Evolutionary conservation across 2,888 invertebrate genomes (phyloP), one percentile per base, ranked within the genome.

Genomic region (Yponomeuta plumbellus): DNA sequence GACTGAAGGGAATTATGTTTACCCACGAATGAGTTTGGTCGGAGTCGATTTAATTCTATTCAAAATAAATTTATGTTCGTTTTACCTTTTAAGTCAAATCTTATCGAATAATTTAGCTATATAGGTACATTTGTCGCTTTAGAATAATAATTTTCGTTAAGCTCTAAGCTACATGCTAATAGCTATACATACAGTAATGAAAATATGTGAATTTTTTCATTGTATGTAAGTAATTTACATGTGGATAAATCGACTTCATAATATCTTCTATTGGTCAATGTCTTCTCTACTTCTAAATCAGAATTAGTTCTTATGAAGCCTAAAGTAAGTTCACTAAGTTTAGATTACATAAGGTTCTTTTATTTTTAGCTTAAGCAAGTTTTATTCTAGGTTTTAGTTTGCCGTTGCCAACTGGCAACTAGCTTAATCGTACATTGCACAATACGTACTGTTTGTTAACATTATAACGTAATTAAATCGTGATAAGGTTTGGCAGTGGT

Each of bases 31-130:
- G 71, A 72, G 68, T 70, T 74, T 70, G 70, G 71, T 68, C 67
- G 68, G 67, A 66, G 66, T 61, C 67, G 68, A 61, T 68, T 66
- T 59, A 44, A 65, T 67, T 67, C 66, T 66, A 67, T 67, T 67
- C 66, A 67, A 67, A 57, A 68, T 66, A 61, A 69, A 70, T 71
- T 75, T 77, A 77, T 78, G 74, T 78, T 80, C 72, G 75, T 75
- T 68, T 66, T 71, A 72, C 70, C 75, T 72, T 73, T 71, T 74
- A 74, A 69, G 72, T 73, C 13, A 52, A 52, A 52, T 52, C 0
- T 52, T 34, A 34, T 10, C 8, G 17, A 52, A 5, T 52, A 52
- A 52, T 17, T n/a, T 52, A 52, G 44, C 44, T 8, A 34, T 34
- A 34, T 34, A 34, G 5, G 0, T 3, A 52, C 17, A 1, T 52